phyloP scores from a whole-genome alignment of 2,113 vertebrate species.

The Colossoma macropomum region DNA sequence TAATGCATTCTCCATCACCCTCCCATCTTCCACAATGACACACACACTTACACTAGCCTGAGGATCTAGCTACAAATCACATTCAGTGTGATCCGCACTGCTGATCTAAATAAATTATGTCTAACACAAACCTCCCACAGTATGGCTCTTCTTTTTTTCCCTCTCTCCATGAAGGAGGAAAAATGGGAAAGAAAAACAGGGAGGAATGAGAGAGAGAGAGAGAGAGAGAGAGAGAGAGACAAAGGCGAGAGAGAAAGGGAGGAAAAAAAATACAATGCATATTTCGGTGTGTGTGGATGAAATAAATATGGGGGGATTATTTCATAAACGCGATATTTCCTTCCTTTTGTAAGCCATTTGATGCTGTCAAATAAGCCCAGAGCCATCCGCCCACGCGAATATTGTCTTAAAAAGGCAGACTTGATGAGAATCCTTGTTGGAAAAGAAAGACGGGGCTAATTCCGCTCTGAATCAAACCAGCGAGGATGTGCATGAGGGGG shows the following conservation, averaged over 20 bases:
- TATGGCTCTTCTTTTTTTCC: conserved; percentile 65
- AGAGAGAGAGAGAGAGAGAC: not conserved
- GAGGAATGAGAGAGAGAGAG: not conserved
- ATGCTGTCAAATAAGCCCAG: conserved; percentile 77
- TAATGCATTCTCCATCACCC: conserved; percentile 25
- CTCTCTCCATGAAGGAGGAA: conserved; percentile 4
- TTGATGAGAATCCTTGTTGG: conserved; percentile 67
- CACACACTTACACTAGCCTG: conserved; percentile 49
- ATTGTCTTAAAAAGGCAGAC: conserved; percentile 69
- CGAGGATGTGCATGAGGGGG: conserved; percentile 5
- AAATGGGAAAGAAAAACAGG: conserved; percentile 2
- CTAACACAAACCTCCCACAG: conserved; percentile 69
- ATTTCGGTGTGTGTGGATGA: conserved; percentile 67
- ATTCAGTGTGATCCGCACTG: conserved; percentile 62
- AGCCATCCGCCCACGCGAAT: conserved; percentile 75
- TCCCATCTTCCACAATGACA: conserved; percentile 19
- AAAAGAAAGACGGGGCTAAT: conserved; percentile 50
- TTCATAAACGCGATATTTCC: conserved; percentile 77
- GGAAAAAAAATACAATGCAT: conserved; percentile 52
- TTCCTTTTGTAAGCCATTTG: conserved; percentile 75
- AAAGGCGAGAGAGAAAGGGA: too few species aligned
- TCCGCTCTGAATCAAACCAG: conserved; percentile 28
- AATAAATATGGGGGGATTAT: conserved; percentile 77
- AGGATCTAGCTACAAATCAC: conserved; percentile 68
- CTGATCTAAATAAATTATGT: conserved; percentile 72